Percentiles rank a stretch among this genome's conserved stretches.
Evolutionary conservation across 1,140 invertebrate species (phyloP).

Genomic region (Pseudomyrmex dendroicus): DNA sequence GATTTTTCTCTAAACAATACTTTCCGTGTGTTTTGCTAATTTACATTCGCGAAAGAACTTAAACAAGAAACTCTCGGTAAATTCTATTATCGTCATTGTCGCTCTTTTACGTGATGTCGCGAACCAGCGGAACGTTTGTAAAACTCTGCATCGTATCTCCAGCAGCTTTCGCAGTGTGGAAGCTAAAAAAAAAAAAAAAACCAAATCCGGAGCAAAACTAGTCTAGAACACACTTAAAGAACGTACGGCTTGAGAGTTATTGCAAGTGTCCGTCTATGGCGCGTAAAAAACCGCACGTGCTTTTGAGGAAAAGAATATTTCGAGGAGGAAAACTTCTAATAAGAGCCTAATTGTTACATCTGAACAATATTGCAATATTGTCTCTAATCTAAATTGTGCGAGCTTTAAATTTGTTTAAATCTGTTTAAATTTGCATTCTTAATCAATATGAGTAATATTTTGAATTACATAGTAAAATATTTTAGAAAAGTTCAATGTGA

Average conservation of each 20-base stretch:
- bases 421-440: too few relatives aligned
- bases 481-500: neutral
- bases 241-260: constrained; percentile 65
- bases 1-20: constrained; percentile 9
- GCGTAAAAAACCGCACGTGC: constrained; percentile 3
- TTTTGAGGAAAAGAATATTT: constrained; percentile 51
- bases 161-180: constrained; percentile 77
- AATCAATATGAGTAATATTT: too few relatives aligned
- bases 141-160: constrained; percentile 77
- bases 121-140: constrained; percentile 73
- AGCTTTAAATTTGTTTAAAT: too few relatives aligned
- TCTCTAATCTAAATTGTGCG: neutral
- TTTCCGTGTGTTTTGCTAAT: constrained; percentile 6
- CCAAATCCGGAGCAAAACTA: constrained; percentile 67
- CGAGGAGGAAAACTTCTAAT: constrained; percentile 23
- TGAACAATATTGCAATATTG: neutral
- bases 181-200: constrained; percentile 65
- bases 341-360: constrained; percentile 11
- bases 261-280: constrained; percentile 67
- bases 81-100: constrained; percentile 16
- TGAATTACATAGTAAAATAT: too few relatives aligned
- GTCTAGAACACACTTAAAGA: constrained; percentile 67
- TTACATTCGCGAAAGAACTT: constrained; percentile 15
- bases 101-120: constrained; percentile 49
- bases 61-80: constrained; percentile 19